These are phyloP conservation scores for Linnaemya vulpina DNA, from an alignment of 2,888 invertebrate genomes.

Conservation along the genomic window DNA sequence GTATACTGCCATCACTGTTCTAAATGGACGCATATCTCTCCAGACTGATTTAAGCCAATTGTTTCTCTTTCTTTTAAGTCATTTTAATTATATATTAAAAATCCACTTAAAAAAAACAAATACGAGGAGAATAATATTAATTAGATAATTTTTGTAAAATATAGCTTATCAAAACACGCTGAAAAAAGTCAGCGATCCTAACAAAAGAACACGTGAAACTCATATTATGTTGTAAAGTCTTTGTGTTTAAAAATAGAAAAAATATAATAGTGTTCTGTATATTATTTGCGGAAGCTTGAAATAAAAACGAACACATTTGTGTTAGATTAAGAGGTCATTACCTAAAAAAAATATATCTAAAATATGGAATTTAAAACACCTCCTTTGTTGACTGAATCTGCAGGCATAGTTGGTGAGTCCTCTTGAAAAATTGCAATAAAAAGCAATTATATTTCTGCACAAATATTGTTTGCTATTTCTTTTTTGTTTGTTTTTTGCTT, in stretches of 20 bases:
- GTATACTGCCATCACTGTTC: no score
- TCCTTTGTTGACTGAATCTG: conserved; percentile 54
- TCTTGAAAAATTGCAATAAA: background rate
- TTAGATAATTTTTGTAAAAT: no score
- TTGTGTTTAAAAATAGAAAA: background rate
- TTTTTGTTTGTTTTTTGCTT: conserved; percentile 1
- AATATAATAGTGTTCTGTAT: background rate
- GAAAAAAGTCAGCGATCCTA: no score
- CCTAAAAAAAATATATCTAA: conserved; percentile 1
- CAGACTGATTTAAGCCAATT: no score
- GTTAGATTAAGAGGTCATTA: background rate
- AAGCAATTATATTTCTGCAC: background rate
- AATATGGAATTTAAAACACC: conserved; percentile 63
- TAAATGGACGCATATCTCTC: no score
- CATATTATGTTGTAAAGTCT: no score
- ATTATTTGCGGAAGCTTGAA: background rate
- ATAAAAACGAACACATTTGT: background rate
- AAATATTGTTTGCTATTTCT: background rate
- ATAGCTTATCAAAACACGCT: no score
- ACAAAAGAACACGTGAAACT: no score
- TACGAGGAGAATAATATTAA: no score
- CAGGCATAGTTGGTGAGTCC: conserved; percentile 50
- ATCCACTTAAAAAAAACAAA: no score
- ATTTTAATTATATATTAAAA: no score
- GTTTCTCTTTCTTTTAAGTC: no score